Evolutionary conservation across 2,888 invertebrate species (phyloP).

Genomic region (Tiliacea citrago): DNA sequence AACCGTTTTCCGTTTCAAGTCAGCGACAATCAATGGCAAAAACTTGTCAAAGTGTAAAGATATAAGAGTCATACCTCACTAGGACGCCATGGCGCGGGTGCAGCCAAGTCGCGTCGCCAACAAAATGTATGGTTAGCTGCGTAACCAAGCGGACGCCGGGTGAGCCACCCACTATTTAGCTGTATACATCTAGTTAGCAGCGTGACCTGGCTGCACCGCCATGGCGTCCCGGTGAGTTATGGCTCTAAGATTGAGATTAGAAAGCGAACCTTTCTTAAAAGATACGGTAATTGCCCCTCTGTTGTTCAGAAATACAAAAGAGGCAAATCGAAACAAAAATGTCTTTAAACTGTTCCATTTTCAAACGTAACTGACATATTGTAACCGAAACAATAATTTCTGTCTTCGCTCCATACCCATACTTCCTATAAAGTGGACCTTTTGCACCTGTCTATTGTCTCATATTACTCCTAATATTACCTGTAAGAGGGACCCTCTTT

Average conservation of each 20-base stretch:
- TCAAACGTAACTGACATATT: not conserved
- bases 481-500: slow-evolving; percentile 49
- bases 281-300: not conserved
- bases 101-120: too few relatives aligned
- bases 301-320: not conserved
- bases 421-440: slow-evolving; percentile 23
- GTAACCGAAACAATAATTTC: not conserved
- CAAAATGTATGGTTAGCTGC: too few relatives aligned
- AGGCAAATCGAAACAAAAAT: not conserved
- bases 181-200: too few relatives aligned
- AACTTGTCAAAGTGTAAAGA: too few relatives aligned
- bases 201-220: too few relatives aligned
- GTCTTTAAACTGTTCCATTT: not conserved
- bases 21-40: not conserved
- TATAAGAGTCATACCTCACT: too few relatives aligned
- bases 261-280: too few relatives aligned
- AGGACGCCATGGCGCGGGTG: too few relatives aligned
- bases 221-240: too few relatives aligned
- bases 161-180: too few relatives aligned
- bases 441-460: slow-evolving; percentile 40
- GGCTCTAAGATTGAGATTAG: too few relatives aligned
- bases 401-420: not conserved
- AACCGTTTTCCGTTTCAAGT: not conserved
- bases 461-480: slow-evolving; percentile 43
- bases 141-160: too few relatives aligned